phyloP scores from a whole-genome alignment of 1,140 invertebrate genomes.

The Drosophila leontia region DNA sequence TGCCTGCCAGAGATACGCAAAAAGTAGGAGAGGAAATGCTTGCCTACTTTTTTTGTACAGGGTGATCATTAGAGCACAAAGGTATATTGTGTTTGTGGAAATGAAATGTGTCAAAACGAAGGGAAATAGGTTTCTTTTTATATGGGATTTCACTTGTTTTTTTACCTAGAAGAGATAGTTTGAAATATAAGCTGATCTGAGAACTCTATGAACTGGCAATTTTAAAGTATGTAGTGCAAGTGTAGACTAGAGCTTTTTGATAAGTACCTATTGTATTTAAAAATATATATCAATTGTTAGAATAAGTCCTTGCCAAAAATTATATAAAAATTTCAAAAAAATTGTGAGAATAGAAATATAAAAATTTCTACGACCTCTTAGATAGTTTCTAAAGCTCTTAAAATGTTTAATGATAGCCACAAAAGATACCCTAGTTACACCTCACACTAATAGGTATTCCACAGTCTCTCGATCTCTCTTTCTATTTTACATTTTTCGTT shows the following conservation, averaged over 20 bases:
- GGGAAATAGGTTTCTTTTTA: not conserved
- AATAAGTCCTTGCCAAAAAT: too few species aligned
- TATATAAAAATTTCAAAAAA: too few species aligned
- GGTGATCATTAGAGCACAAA: slow-evolving; percentile 2
- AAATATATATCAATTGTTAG: too few species aligned
- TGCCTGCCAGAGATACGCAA: slow-evolving; percentile 46
- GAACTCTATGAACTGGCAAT: too few species aligned
- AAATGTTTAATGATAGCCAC: not conserved
- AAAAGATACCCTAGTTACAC: too few species aligned
- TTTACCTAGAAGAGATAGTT: not conserved
- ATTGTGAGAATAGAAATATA: too few species aligned
- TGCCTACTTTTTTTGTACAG: not conserved
- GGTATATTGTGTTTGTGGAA: not conserved
- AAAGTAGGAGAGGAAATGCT: slow-evolving; percentile 20
- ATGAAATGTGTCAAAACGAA: not conserved
- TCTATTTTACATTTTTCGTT: slow-evolving; percentile 40
- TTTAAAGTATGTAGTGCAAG: too few species aligned
- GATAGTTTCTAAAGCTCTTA: not conserved
- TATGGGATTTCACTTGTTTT: not conserved
- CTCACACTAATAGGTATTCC: not conserved
- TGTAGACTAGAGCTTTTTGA: too few species aligned
- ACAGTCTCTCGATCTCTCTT: not conserved
- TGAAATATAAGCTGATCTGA: not conserved
- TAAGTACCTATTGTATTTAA: too few species aligned
- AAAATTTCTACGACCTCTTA: too few species aligned